Base-by-base conservation (phyloP, 1,140 invertebrate genomes). In the Zaprionus kolodkinae region DNA sequence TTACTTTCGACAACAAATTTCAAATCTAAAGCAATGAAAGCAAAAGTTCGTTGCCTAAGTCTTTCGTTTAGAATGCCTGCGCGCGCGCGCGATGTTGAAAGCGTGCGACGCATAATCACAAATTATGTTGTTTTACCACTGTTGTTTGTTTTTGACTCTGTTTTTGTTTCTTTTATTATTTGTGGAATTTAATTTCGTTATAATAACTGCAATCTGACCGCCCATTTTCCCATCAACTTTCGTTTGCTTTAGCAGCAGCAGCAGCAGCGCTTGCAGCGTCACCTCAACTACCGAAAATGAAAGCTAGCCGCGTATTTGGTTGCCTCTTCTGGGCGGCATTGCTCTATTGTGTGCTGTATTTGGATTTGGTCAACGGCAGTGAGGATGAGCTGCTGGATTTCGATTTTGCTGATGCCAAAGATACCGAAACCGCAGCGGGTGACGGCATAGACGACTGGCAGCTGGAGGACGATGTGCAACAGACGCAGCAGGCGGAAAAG, bases 251-350 rank as follows among this genome's bases (percentile, higher is more conserved):
- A 21, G 21, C 21, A 21, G 21, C 2, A 21, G 21, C 21, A 21
- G 21, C 21, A 21, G 21, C 21, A 21, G 21, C 21, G 50, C 63
- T 65, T 65, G 59, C 71, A 76, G 78, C 62, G 38, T 65, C 50
- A 72, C 72, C 78, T 50, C 15, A 21, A n/a, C 13, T 56, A 56
- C 9, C 35, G 52, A 89, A 89, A 89, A 91, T 92, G 91, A 91
- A 89, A 85, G 78, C 79, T 62, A 64, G 72, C 48, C 64, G 78
- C 62, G 80, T 78, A 56, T 75, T 89, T 13, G 62, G 78, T 21
- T 89, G 79, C 73, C 83, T 91, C 52, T 89, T 81, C 72, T 91
- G 86, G 91, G 87, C 91, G 91, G 87, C 91, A 40, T 59, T 83
- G 35, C 79, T 91, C 64, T 91, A 88, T 67, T 91, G 90, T 77